Conservation (phyloP, 2,113 vertebrate species). For the Chionis minor region DNA sequence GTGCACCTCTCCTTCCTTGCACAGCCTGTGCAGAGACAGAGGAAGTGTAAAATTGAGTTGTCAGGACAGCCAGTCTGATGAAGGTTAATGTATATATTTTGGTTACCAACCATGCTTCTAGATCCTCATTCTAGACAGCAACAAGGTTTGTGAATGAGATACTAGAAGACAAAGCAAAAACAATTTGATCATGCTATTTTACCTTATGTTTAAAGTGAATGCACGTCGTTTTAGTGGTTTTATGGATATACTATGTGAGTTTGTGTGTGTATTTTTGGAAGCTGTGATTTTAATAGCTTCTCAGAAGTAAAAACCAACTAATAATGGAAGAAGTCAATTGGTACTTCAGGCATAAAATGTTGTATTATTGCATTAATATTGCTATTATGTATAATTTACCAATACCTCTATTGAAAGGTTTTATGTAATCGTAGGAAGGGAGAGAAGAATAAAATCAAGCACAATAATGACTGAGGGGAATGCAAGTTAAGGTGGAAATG, state of each 20-base stretch:
- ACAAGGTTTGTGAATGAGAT: not conserved
- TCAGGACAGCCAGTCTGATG: fast-evolving
- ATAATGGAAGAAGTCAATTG: not conserved
- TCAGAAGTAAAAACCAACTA: not conserved
- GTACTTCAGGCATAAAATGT: not conserved
- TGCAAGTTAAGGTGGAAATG: not conserved
- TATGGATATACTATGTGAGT: not conserved
- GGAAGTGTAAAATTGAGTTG: not conserved
- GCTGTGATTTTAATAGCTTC: not conserved
- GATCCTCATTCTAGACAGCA: not conserved
- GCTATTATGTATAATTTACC: not conserved
- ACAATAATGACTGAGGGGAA: not conserved
- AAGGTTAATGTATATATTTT: not conserved
- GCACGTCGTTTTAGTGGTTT: not conserved
- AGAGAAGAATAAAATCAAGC: not conserved
- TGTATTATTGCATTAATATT: not conserved
- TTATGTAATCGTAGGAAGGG: not conserved
- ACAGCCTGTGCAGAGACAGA: not conserved
- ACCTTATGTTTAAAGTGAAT: not conserved
- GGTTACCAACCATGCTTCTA: not conserved
- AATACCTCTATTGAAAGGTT: not conserved
- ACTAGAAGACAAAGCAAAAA: not conserved
- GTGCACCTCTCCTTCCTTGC: not conserved
- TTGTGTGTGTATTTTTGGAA: not conserved
- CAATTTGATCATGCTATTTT: not conserved